These are phyloP conservation scores for Chloebia gouldiae DNA, from an alignment of 2,113 vertebrate genomes.

Conservation along the genomic window DNA sequence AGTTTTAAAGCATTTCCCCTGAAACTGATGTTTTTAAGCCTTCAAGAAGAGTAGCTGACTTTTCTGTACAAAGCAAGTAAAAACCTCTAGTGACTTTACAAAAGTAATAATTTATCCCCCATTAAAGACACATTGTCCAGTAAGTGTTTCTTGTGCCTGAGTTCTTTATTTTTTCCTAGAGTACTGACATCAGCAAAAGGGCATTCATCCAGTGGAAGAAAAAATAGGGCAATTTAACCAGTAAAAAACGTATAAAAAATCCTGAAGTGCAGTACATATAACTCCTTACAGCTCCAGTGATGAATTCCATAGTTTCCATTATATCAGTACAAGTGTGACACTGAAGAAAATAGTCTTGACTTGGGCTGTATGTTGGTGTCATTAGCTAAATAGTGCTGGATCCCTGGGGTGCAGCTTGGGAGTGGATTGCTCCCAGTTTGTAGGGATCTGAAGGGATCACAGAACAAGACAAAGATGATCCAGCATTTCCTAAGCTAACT, in stretches of 20 bases:
- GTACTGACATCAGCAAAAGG: not conserved
- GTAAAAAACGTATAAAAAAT: not conserved
- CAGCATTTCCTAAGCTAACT: not conserved
- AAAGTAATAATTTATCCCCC: not conserved
- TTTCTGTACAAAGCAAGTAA: not conserved
- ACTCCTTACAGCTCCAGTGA: not conserved
- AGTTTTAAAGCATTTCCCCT: not conserved
- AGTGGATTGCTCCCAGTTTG: fast-evolving
- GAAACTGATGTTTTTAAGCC: slow-evolving; percentile 3
- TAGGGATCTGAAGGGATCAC: not conserved
- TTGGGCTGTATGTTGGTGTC: not conserved
- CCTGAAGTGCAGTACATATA: not conserved
- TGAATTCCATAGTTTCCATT: not conserved
- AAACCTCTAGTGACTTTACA: slow-evolving; percentile 6
- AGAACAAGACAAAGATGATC: not conserved
- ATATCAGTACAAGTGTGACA: not conserved
- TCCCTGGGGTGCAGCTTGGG: not conserved
- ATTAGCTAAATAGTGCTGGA: not conserved
- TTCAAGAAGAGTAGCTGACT: slow-evolving; percentile 4
- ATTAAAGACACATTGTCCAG: not conserved
- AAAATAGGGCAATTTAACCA: not conserved
- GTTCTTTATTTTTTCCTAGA: not conserved
- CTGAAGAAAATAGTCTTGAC: not conserved
- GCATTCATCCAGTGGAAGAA: not conserved
- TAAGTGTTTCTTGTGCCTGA: not conserved